Base-by-base conservation (phyloP, 2,888 invertebrate genomes). In the Drosophila aldrichi region DNA sequence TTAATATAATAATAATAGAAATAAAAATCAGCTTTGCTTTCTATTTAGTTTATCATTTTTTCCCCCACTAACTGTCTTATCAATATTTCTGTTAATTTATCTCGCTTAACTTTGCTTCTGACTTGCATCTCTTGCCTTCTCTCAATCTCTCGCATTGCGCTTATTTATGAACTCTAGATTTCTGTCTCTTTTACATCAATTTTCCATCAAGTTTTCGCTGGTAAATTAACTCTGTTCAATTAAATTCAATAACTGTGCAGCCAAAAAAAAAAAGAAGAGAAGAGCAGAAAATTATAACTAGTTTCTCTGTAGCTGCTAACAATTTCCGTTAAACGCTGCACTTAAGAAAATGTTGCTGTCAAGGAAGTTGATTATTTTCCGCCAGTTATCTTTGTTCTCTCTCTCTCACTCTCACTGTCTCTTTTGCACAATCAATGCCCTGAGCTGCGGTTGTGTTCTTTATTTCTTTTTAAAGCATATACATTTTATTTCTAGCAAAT, bases 321-420 rank as follows among this genome's bases (percentile, higher is more conserved):
- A 75, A 72, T 69, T 76, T 78, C 79, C 79, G 78, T 56, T 76
- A 54, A 63, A 58, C 62, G 74, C 59, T 46, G 62, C 74, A 73
- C 74, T 76, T 69, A 43, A 64, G 40, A 54, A 62, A 73, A 61
- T 52, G 49, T 29, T 67, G 59, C 74, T 46, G 62, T 58, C 66
- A 70, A 80, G 82, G 82, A 83, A 85, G 78, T 78, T 60, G 74
- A 49, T 59, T 74, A 83, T 79, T 77, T 82, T 74, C 51, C 22
- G 41, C 9, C 32, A 60, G 49, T 46, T 55, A 54, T 55, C 52
- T 52, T 16, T 34, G 54, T n/a, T 10, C 54, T 44, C 49, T 49
- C 54, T 56, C 8, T 10, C 34, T 32, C 6, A 22, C 14, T 40
- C 22, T 12, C 34, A 10, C 41, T 54, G 38, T 58, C 52, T 43